phyloP scores from a whole-genome alignment of 2,113 vertebrate genomes.

The Heterotis niloticus region DNA sequence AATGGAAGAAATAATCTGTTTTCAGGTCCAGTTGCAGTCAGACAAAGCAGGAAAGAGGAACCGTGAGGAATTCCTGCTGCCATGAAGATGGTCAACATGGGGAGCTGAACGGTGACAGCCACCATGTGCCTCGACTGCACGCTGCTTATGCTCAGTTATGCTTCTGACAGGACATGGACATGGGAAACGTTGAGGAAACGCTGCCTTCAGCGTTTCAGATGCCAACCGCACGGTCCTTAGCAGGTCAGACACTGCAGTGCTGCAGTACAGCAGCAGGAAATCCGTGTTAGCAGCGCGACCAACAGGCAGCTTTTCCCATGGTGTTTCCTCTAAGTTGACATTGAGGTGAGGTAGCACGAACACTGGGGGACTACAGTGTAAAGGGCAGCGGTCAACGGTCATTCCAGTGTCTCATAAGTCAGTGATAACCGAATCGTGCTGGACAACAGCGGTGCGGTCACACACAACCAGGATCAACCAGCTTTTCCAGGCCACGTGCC shows the following conservation, averaged over 20 bases:
- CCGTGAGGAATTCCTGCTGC: not conserved
- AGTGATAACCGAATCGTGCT: too few relatives aligned
- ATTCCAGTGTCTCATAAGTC: too few relatives aligned
- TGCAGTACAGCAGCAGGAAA: too few relatives aligned
- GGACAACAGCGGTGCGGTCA: too few relatives aligned
- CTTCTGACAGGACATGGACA: not conserved
- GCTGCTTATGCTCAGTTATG: not conserved
- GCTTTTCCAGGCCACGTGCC: too few relatives aligned
- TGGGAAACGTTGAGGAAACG: not conserved
- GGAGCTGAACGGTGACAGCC: not conserved
- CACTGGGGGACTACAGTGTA: not conserved
- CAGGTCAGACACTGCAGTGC: too few relatives aligned
- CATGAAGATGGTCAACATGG: not conserved
- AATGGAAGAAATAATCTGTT: not conserved
- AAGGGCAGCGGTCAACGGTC: not conserved
- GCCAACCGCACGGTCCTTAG: too few relatives aligned
- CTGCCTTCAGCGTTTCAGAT: not conserved
- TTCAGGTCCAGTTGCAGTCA: not conserved
- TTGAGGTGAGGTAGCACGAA: conserved; percentile 7
- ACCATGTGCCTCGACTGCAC: not conserved
- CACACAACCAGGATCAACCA: too few relatives aligned
- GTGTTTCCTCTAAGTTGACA: too few relatives aligned
- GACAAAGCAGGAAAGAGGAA: not conserved
- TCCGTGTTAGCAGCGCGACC: not conserved
- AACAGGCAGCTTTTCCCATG: not conserved